Conservation (phyloP, 1,140 invertebrate genomes). For the Cherax quadricarinatus region DNA sequence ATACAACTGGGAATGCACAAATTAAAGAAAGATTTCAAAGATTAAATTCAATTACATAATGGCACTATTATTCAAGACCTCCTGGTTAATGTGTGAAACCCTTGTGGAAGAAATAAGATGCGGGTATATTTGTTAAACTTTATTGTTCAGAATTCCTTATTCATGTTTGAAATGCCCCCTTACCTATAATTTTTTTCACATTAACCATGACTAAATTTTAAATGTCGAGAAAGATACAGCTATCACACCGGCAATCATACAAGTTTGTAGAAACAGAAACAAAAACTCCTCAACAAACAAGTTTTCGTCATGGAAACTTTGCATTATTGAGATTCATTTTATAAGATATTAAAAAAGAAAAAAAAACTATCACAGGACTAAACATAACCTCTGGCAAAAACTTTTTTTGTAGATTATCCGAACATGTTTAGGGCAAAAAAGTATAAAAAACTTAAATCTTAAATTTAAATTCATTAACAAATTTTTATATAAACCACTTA, state of each 20-base stretch:
- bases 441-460: background rate
- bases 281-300: background rate
- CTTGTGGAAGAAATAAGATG: too few relatives aligned
- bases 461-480: background rate
- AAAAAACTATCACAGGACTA: background rate
- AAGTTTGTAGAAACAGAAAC: constrained; percentile 19
- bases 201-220: constrained; percentile 13
- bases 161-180: constrained; percentile 10
- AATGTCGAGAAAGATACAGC: constrained; percentile 18
- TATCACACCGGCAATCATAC: constrained; percentile 13
- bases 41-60: too few relatives aligned
- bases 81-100: too few relatives aligned
- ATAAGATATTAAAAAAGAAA: background rate
- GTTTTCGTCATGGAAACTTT: background rate
- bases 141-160: constrained; percentile 33
- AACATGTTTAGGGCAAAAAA: background rate
- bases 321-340: background rate
- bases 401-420: background rate
- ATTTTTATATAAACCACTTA: background rate
- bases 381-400: background rate
- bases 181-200: background rate
- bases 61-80: too few relatives aligned
- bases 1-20: too few relatives aligned
- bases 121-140: constrained; percentile 25
- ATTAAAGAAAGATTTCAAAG: too few relatives aligned